Evolutionary conservation across 2,797 vertebrate genomes (phyloP).

Genomic region (Yasuhikotakia modesta): DNA sequence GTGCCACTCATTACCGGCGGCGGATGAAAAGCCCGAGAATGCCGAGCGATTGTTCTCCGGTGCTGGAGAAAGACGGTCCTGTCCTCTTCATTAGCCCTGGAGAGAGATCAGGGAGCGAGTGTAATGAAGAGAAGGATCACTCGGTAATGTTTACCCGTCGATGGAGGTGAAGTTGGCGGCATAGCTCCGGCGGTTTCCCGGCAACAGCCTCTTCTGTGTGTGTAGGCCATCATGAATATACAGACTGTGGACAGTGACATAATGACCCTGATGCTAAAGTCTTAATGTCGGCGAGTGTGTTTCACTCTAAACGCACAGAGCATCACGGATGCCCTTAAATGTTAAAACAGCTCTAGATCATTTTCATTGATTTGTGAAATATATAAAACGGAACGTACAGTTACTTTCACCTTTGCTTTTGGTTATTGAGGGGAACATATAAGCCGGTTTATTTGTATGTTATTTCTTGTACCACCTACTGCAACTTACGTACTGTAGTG

Average conservation of each 20-base stretch:
- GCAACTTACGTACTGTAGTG: no score
- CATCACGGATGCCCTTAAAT: constrained; percentile 20
- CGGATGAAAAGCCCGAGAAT: constrained; percentile 64
- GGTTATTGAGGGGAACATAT: background rate
- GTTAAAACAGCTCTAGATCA: background rate
- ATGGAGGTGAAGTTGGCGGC: constrained; percentile 27
- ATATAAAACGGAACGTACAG: background rate
- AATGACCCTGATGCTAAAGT: constrained; percentile 9
- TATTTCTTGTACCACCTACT: background rate
- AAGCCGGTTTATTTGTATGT: background rate
- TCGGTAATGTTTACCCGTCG: constrained; percentile 39
- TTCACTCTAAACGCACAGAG: background rate
- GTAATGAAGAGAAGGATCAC: constrained; percentile 47
- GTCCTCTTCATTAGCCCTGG: constrained; percentile 50
- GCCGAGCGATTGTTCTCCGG: constrained; percentile 69
- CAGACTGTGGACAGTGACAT: constrained; percentile 20
- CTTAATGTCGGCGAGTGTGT: background rate
- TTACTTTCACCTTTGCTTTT: no score
- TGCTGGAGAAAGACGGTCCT: constrained; percentile 45
- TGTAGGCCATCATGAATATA: constrained; percentile 18
- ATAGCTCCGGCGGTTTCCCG: constrained; percentile 26
- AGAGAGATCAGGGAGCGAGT: constrained; percentile 44
- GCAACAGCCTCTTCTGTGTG: constrained; percentile 38
- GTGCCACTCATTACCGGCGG: constrained; percentile 69
- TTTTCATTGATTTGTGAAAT: background rate